phyloP scores from a whole-genome alignment of 2,113 vertebrate genomes.

The Hirundichthys speculiger region DNA sequence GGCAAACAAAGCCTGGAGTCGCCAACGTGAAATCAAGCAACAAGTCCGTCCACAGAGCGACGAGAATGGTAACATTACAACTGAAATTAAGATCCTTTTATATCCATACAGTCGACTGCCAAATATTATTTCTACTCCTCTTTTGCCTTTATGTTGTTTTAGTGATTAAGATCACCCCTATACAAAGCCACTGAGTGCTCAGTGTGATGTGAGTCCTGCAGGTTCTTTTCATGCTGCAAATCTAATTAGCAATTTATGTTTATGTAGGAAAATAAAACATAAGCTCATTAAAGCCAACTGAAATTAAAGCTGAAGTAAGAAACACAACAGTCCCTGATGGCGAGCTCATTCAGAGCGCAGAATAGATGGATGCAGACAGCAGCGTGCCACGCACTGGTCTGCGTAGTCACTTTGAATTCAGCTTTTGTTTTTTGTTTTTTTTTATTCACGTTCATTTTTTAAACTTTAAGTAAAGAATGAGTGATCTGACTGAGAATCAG shows the following conservation, averaged over 20 bases:
- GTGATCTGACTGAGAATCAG: too few species aligned
- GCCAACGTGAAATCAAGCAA: not conserved
- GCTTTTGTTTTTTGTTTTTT: too few species aligned
- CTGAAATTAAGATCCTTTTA: not conserved
- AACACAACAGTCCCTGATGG: too few species aligned
- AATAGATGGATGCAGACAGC: too few species aligned
- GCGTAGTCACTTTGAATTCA: too few species aligned
- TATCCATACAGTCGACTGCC: not conserved
- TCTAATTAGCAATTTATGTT: not conserved
- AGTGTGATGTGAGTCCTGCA: not conserved
- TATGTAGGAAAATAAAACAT: not conserved
- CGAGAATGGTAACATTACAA: conserved; percentile 4
- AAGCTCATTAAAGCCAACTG: not conserved
- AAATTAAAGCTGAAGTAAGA: not conserved
- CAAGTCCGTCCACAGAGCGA: not conserved
- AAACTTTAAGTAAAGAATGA: too few species aligned
- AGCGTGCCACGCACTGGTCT: too few species aligned
- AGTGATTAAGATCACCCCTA: not conserved
- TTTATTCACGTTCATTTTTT: too few species aligned
- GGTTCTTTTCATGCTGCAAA: not conserved
- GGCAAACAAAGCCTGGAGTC: not conserved
- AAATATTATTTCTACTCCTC: not conserved
- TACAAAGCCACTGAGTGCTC: not conserved
- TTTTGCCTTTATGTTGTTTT: not conserved
- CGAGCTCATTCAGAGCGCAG: too few species aligned